Base-by-base conservation (phyloP, 2,888 invertebrate genomes). In the Limulus polyphemus region DNA sequence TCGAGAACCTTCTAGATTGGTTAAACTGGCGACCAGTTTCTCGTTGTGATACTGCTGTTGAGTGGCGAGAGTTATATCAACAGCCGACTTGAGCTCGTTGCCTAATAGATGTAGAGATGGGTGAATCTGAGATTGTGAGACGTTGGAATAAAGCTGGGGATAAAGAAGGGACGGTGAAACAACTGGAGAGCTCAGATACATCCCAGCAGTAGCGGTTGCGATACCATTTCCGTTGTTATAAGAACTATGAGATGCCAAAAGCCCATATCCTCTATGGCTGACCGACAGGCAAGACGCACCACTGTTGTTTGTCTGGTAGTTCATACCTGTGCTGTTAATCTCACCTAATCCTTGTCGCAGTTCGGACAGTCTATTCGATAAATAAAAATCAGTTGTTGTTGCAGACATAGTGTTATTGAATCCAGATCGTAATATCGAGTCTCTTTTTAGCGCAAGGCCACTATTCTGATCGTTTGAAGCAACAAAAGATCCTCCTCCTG, bases 111-210 rank as follows among this genome's bases (percentile, higher is more conserved):
- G 67, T 47, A 70, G 59, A 13, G 64, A 64, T 5, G 70, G 65
- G 55, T 73, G 74, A 17, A 73, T 70, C 59, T 74, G 74, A 49
- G 73, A 71, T 47, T 71, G 69, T 2, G 69, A 65, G 11, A 69
- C 63, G 32, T 71, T 70, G 47, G 71, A 67, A 67, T 75, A 74
- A 10, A 75, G 65, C 59, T 75, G 75, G 4, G 76, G 75, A 65
- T 76, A 75, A 14, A 76, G 69, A 60, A 76, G 71, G 14, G 74
- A 71, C 11, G 74, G 67, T 1, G 73, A 72, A 11, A 75, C 67
- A 47, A 73, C 72, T 1, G 71, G 68, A 7, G 72, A 70, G 55
- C 71, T 69, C 17, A 74, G 62, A 58, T 71, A 73, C 62, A 70
- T 65, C 46, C 68, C 60, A 56, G 72, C 51, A 5, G 54, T 69